phyloP scores from a whole-genome alignment of 2,797 vertebrate genomes.

The Cryptoprocta ferox region DNA sequence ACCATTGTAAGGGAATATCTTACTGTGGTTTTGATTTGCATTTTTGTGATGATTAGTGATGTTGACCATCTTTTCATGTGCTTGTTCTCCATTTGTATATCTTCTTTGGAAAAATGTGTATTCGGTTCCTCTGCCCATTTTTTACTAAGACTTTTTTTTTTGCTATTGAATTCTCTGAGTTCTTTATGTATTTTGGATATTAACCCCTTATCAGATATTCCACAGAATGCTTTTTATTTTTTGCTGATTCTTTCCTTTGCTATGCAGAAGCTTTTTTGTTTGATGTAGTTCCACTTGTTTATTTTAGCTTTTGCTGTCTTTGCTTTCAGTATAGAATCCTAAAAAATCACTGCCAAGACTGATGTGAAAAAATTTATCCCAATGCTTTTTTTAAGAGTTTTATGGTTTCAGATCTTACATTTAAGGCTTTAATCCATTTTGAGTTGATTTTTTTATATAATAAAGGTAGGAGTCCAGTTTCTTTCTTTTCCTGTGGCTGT shows the following conservation, averaged over 20 bases:
- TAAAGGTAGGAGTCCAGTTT: not conserved
- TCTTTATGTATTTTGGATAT: not conserved
- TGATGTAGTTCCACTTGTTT: not conserved
- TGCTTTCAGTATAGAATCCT: not conserved
- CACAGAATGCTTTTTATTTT: not conserved
- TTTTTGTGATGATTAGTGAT: not conserved
- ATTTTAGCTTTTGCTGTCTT: not conserved
- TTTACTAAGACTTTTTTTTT: not conserved
- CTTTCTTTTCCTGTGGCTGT: not conserved
- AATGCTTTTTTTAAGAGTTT: not conserved
- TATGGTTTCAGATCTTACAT: not conserved
- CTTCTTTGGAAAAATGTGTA: not conserved
- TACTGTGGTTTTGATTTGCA: not conserved
- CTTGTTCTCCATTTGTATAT: not conserved
- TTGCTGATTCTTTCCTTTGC: not conserved
- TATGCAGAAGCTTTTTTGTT: not conserved
- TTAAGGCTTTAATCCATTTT: not conserved
- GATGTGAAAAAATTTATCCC: not conserved
- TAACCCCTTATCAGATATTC: not conserved
- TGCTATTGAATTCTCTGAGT: not conserved
- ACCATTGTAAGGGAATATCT: not conserved
- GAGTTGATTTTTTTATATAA: not conserved
- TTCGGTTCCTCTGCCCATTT: not conserved
- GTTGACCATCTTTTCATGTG: not conserved
- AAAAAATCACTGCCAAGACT: not conserved